phyloP scores from a whole-genome alignment of 2,113 vertebrate genomes.

The Benitochromis conjunctus region DNA sequence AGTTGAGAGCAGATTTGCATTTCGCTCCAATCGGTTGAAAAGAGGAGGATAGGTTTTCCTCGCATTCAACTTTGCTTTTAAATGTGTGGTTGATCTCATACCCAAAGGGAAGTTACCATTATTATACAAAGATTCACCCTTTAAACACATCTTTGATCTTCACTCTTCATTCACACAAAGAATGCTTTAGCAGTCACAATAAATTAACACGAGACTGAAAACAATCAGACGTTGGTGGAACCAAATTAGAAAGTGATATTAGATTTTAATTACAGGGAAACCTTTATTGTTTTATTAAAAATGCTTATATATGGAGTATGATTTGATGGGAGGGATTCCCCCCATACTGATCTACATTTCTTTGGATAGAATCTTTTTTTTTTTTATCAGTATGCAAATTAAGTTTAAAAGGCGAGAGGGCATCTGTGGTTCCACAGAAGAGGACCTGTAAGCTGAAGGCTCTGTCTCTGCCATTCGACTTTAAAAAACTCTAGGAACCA shows the following conservation, averaged over 20 bases:
- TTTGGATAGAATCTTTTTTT: not conserved
- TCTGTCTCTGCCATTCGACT: not conserved
- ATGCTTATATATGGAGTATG: not conserved
- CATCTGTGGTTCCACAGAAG: not conserved
- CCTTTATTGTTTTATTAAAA: not conserved
- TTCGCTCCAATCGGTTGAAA: not conserved
- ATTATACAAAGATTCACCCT: conserved; percentile 9
- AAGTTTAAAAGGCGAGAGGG: not conserved
- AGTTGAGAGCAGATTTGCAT: not conserved
- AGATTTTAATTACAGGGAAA: not conserved
- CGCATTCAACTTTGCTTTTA: conserved; percentile 28
- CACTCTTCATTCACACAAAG: not conserved
- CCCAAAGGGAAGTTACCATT: conserved; percentile 12
- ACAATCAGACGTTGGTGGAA: not conserved
- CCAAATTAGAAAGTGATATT: not conserved
- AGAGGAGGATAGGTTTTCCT: not conserved
- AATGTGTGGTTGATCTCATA: conserved; percentile 19
- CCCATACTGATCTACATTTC: not conserved
- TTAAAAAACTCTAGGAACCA: not conserved
- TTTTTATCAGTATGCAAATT: not conserved
- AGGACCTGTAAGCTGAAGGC: not conserved
- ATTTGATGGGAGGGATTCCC: not conserved
- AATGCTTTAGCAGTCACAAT: not conserved
- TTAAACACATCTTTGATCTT: conserved; percentile 37
- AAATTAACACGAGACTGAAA: not conserved